phyloP scores from a whole-genome alignment of 2,797 vertebrate genomes.

The Rhadinocentrus ornatus region DNA sequence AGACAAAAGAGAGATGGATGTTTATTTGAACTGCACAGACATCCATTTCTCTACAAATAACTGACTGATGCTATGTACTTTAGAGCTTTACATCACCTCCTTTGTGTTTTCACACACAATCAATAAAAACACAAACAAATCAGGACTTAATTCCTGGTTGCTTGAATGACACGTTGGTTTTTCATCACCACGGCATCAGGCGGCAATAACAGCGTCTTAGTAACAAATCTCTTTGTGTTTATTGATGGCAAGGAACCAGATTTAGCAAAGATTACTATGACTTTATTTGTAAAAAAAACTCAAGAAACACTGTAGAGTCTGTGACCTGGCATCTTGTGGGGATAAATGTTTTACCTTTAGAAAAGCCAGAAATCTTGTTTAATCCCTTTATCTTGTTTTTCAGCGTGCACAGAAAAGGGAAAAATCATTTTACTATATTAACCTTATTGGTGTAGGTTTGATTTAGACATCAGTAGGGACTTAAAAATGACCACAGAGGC shows the following conservation, averaged over 20 bases:
- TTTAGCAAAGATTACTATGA: neutral
- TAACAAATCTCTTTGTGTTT: constrained; percentile 3
- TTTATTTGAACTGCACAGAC: constrained; percentile 25
- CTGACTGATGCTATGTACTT: constrained; percentile 16
- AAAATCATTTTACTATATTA: too few relatives aligned
- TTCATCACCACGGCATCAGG: constrained; percentile 21
- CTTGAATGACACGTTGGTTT: constrained; percentile 17
- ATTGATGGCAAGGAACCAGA: constrained; percentile 1
- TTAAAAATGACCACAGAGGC: too few relatives aligned
- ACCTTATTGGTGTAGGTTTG: neutral
- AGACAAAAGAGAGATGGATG: constrained; percentile 44
- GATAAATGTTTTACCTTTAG: constrained; percentile 16
- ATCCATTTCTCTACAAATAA: constrained; percentile 24
- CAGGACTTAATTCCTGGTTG: constrained; percentile 21
- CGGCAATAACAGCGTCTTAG: too few relatives aligned
- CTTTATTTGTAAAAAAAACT: constrained; percentile 3
- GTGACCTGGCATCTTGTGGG: neutral
- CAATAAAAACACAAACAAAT: constrained; percentile 2
- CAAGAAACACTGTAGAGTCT: neutral
- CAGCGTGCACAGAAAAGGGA: too few relatives aligned
- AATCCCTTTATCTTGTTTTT: constrained; percentile 11
- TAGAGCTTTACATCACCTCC: constrained; percentile 26
- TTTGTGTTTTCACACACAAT: constrained; percentile 33
- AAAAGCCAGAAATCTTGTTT: constrained; percentile 22
- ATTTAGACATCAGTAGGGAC: too few relatives aligned